Evolutionary conservation across 2,797 vertebrate genomes (phyloP).

Genomic region (Anas flavirostris): DNA sequence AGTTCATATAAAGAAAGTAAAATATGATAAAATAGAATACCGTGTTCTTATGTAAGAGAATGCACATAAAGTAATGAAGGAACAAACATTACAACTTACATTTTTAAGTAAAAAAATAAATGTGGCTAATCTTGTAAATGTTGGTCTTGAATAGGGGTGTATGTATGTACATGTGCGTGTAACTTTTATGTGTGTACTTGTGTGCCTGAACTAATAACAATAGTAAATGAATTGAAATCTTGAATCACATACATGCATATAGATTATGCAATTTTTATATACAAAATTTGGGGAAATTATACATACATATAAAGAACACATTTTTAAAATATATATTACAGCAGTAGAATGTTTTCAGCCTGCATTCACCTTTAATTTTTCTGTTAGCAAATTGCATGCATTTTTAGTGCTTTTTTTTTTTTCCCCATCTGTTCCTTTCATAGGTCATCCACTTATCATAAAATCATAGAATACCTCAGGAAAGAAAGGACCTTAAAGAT

Average conservation of each 20-base stretch:
- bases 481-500: too few species aligned
- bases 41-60: background rate
- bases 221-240: background rate
- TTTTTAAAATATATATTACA: background rate
- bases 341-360: background rate
- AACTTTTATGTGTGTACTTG: too few species aligned
- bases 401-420: background rate
- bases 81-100: background rate
- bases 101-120: background rate
- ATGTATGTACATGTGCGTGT: fast-evolving
- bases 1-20: constrained; percentile 17
- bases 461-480: too few species aligned
- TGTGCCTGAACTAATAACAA: background rate
- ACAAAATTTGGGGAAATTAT: background rate
- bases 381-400: background rate
- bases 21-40: background rate
- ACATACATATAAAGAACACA: background rate
- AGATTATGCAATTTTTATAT: background rate
- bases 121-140: background rate
- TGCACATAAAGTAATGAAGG: background rate
- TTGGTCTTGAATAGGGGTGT: background rate
- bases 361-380: background rate
- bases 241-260: background rate
- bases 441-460: background rate
- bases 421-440: background rate